These are phyloP conservation scores for Dorcus hopei DNA, from an alignment of 2,888 invertebrate species.

Conservation along the genomic window DNA sequence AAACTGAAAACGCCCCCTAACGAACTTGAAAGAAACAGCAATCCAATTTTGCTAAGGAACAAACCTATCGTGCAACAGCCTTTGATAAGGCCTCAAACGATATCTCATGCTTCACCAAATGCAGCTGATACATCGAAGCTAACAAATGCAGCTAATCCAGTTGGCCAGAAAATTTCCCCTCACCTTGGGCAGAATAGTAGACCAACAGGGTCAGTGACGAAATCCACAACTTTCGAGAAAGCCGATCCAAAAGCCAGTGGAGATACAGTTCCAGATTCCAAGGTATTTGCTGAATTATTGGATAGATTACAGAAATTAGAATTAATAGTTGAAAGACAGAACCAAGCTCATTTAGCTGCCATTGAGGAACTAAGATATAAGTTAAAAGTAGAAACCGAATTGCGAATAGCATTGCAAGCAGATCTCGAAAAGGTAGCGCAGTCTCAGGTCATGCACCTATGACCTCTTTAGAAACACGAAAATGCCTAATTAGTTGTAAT, in stretches of 20 bases:
- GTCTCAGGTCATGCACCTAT: slow-evolving; percentile 67
- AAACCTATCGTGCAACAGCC: slow-evolving; percentile 25
- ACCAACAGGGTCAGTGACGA: slow-evolving; percentile 2
- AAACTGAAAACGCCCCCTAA: slow-evolving; percentile 37
- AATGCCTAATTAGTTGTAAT: slow-evolving; percentile 1
- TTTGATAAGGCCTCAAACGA: slow-evolving; percentile 26
- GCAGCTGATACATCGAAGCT: slow-evolving; percentile 12
- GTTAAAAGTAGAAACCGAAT: slow-evolving; percentile 62
- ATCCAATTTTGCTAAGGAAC: slow-evolving; percentile 25
- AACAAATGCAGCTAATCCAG: slow-evolving; percentile 5
- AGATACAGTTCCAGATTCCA: slow-evolving; percentile 20
- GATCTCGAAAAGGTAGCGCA: slow-evolving; percentile 69
- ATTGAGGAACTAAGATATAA: slow-evolving; percentile 63
- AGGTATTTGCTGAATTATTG: slow-evolving; percentile 42
- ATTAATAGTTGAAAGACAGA: slow-evolving; percentile 58
- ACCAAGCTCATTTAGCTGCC: slow-evolving; percentile 56
- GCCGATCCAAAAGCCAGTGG: slow-evolving; percentile 11
- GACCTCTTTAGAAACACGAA: slow-evolving; percentile 29
- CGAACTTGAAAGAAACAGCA: slow-evolving; percentile 34
- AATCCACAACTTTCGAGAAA: slow-evolving; percentile 21
- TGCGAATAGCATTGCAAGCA: slow-evolving; percentile 61
- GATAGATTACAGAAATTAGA: slow-evolving; percentile 58
- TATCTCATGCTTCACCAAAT: slow-evolving; percentile 24
- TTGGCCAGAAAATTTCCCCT: slow-evolving; percentile 7
- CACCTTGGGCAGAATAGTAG: slow-evolving; percentile 10